Conservation (phyloP, 2,888 invertebrate species). For the Allygus modestus region DNA sequence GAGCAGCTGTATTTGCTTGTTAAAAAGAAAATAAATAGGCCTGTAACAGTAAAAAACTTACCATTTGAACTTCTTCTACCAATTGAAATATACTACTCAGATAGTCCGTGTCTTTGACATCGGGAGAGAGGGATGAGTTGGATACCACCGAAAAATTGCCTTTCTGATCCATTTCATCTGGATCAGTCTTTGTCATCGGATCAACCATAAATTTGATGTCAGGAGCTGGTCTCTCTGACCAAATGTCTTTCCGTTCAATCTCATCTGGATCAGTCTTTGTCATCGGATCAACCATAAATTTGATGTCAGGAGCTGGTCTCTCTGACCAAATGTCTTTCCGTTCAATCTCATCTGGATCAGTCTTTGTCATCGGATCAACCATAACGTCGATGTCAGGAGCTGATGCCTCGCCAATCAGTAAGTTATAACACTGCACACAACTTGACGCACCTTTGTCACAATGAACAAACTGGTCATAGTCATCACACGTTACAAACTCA, state of each 20-base stretch:
- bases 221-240: constrained; percentile 66
- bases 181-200: constrained; percentile 71
- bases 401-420: constrained; percentile 63
- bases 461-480: constrained; percentile 64
- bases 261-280: constrained; percentile 72
- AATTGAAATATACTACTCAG: constrained; percentile 70
- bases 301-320: constrained; percentile 39
- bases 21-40: too few relatives aligned
- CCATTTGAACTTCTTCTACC: constrained; percentile 68
- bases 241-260: constrained; percentile 69
- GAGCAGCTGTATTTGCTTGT: too few relatives aligned
- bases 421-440: constrained; percentile 66
- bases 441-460: constrained; percentile 66
- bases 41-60: too few relatives aligned
- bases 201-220: constrained; percentile 68
- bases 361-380: constrained; percentile 71
- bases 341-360: constrained; percentile 71
- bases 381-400: constrained; percentile 64
- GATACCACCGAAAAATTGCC: constrained; percentile 68
- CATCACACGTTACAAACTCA: too few relatives aligned
- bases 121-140: constrained; percentile 68
- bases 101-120: constrained; percentile 71
- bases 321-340: constrained; percentile 69
- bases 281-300: constrained; percentile 70
- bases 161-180: constrained; percentile 70